A percentile compares a stretch with the other conserved stretches of the same genome.
Conservation (phyloP, 2,113 vertebrate species). For the Prochilodus magdalenae region DNA sequence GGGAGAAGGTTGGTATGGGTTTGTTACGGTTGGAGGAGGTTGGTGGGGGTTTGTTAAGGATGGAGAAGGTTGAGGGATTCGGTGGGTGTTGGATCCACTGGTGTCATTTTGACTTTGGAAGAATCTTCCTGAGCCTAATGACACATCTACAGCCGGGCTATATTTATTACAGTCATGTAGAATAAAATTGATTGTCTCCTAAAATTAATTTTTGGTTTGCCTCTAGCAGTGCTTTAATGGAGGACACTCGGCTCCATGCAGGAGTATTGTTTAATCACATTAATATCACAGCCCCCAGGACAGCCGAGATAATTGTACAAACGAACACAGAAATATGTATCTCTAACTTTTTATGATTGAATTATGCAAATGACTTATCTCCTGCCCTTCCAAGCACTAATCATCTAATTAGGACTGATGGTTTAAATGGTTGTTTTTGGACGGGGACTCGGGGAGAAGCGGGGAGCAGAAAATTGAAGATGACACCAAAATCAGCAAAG, state of each 20-base stretch:
- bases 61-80: background rate
- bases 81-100: constrained; percentile 64
- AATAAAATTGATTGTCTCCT: constrained; percentile 95
- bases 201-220: constrained; percentile 94
- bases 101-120: constrained; percentile 87
- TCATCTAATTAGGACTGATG: constrained; percentile 92
- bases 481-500: constrained; percentile 68
- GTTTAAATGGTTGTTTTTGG: constrained; percentile 86
- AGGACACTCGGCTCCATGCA: constrained; percentile 88
- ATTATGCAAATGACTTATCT: constrained; percentile 92
- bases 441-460: constrained; percentile 70
- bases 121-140: constrained; percentile 83
- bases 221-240: constrained; percentile 88
- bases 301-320: constrained; percentile 90
- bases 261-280: constrained; percentile 95
- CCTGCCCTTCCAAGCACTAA: constrained; percentile 89
- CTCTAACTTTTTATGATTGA: constrained; percentile 93
- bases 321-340: constrained; percentile 89
- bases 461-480: constrained; percentile 74
- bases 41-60: background rate
- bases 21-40: background rate
- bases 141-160: constrained; percentile 86
- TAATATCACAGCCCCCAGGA: constrained; percentile 88
- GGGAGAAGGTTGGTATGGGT: background rate
- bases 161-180: constrained; percentile 92